Percentiles rank a stretch among this genome's conserved stretches.
Evolutionary conservation across 2,797 vertebrate genomes (phyloP).

Genomic region (Pteropus rufus): DNA sequence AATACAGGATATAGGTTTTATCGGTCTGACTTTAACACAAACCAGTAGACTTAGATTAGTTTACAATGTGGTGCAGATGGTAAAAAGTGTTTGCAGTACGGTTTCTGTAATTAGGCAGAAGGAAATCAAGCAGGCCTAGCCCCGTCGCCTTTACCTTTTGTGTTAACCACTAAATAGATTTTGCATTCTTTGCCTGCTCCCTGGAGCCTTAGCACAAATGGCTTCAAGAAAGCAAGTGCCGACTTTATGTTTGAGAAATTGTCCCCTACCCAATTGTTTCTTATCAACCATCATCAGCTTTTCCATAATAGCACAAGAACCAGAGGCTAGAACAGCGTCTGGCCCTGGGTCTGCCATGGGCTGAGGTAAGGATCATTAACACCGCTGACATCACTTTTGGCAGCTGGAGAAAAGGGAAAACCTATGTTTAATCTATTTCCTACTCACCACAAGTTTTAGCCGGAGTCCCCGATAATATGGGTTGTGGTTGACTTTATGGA

Average conservation of each 20-base stretch:
- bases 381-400: slow-evolving; percentile 85
- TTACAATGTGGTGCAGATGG: neutral
- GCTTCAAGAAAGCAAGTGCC: slow-evolving; percentile 54
- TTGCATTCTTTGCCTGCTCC: neutral
- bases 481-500: slow-evolving; percentile 82
- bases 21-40: slow-evolving; percentile 34
- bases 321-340: slow-evolving; percentile 62
- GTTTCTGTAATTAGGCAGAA: slow-evolving; percentile 23
- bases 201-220: neutral
- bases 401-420: slow-evolving; percentile 83
- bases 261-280: slow-evolving; percentile 73
- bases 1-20: slow-evolving; percentile 27
- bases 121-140: neutral
- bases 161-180: neutral
- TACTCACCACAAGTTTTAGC: slow-evolving; percentile 81
- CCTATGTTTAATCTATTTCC: slow-evolving; percentile 87
- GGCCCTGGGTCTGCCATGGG: slow-evolving; percentile 52
- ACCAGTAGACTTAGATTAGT: neutral
- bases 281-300: slow-evolving; percentile 79
- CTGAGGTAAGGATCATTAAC: slow-evolving; percentile 83
- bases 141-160: neutral
- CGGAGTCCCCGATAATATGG: slow-evolving; percentile 81
- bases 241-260: slow-evolving; percentile 55
- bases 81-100: neutral
- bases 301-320: slow-evolving; percentile 80